phyloP scores from a whole-genome alignment of 2,888 invertebrate species.

The Ennomos erosarius region DNA sequence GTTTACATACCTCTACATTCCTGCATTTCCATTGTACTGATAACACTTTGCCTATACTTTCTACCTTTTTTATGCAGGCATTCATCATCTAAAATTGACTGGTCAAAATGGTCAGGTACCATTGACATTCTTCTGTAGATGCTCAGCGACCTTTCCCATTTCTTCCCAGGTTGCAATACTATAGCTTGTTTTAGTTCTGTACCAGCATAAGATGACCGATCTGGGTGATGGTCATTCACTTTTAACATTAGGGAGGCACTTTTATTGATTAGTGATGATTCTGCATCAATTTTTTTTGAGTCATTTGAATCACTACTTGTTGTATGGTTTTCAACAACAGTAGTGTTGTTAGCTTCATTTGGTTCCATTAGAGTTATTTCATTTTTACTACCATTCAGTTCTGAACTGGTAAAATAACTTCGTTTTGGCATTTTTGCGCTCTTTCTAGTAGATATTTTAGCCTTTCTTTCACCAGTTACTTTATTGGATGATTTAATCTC shows the following conservation, averaged over 20 bases:
- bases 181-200: slow-evolving; percentile 62
- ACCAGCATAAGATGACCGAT: slow-evolving; percentile 34
- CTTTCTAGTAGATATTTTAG: slow-evolving; percentile 17
- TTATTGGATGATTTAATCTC: too few relatives aligned
- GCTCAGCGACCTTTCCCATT: slow-evolving; percentile 88
- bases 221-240: slow-evolving; percentile 26
- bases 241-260: slow-evolving; percentile 43
- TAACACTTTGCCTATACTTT: slow-evolving; percentile 84
- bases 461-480: slow-evolving; percentile 12
- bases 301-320: neutral
- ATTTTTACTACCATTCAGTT: slow-evolving; percentile 21
- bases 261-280: slow-evolving; percentile 39
- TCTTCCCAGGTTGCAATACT: slow-evolving; percentile 87
- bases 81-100: slow-evolving; percentile 72
- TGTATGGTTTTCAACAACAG: slow-evolving; percentile 7
- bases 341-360: slow-evolving; percentile 9
- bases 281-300: slow-evolving; percentile 1
- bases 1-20: slow-evolving; percentile 62
- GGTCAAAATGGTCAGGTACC: slow-evolving; percentile 68
- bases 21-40: slow-evolving; percentile 82
- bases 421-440: slow-evolving; percentile 14
- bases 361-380: slow-evolving; percentile 18
- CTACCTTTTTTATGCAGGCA: slow-evolving; percentile 75
- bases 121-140: slow-evolving; percentile 82
- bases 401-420: slow-evolving; percentile 17